Evolutionary conservation across 2,888 invertebrate genomes (phyloP).

Genomic region (Drosophila incognita): DNA sequence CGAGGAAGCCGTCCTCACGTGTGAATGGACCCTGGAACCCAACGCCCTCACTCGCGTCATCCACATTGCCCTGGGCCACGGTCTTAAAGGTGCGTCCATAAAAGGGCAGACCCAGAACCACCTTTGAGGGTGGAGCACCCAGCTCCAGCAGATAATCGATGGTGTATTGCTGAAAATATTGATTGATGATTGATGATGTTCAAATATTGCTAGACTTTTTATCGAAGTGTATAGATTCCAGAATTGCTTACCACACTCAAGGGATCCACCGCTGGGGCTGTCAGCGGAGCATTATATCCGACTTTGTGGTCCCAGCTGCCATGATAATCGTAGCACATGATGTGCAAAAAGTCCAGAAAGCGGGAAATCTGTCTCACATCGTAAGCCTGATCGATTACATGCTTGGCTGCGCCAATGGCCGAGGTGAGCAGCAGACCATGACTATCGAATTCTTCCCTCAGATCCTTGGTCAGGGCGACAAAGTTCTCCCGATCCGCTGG

Average conservation of each 20-base stretch:
- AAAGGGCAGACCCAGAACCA: conserved; percentile 92
- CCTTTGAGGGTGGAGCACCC: conserved; percentile 91
- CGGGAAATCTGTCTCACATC: conserved; percentile 89
- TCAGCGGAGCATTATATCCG: conserved; percentile 92
- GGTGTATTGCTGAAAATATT: conserved; percentile 88
- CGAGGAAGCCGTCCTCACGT: conserved; percentile 92
- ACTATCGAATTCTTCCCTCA: conserved; percentile 89
- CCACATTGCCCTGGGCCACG: conserved; percentile 82
- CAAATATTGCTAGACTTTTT: not conserved
- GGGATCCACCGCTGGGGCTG: conserved; percentile 84
- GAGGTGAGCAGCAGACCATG: conserved; percentile 91
- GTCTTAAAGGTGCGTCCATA: conserved; percentile 92
- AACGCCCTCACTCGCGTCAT: conserved; percentile 85
- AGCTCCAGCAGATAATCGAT: conserved; percentile 90
- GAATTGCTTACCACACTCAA: conserved; percentile 89
- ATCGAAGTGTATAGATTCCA: not conserved
- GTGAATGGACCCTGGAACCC: conserved; percentile 93
- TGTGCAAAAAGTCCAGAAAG: conserved; percentile 90
- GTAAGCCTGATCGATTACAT: conserved; percentile 91
- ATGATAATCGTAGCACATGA: conserved; percentile 96
- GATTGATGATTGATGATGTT: not conserved
- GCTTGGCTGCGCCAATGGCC: conserved; percentile 92
- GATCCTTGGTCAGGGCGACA: conserved; percentile 91
- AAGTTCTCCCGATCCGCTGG: conserved; percentile 92
- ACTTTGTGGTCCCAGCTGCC: conserved; percentile 92